phyloP scores from a whole-genome alignment of 2,797 vertebrate species.

The Rhodeus uyekii region DNA sequence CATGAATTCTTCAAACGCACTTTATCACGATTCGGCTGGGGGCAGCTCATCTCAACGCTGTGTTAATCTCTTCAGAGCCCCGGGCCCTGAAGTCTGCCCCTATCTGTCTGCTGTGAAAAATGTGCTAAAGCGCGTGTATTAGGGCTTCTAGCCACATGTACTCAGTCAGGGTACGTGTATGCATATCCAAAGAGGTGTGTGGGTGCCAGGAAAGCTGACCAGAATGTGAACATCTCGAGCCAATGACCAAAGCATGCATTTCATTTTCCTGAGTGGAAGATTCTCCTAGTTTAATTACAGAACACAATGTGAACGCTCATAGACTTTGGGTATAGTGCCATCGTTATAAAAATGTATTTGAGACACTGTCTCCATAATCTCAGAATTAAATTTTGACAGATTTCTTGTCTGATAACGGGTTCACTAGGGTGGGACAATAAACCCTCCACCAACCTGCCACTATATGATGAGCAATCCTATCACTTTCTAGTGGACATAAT shows the following conservation, averaged over 20 bases:
- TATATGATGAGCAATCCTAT: background rate
- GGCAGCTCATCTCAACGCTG: constrained; percentile 57
- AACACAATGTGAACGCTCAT: background rate
- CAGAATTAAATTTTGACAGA: background rate
- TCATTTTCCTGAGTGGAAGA: background rate
- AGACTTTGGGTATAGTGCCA: background rate
- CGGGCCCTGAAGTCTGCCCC: constrained; percentile 44
- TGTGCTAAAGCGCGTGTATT: constrained; percentile 42
- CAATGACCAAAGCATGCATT: constrained; percentile 9
- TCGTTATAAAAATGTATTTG: background rate
- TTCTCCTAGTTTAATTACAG: constrained; percentile 2
- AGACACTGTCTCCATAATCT: background rate
- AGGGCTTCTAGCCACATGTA: constrained; percentile 35
- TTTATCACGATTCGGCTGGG: constrained; percentile 51
- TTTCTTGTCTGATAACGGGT: background rate
- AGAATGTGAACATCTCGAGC: constrained; percentile 25
- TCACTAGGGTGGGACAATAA: background rate
- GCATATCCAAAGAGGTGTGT: constrained; percentile 41
- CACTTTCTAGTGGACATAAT: background rate
- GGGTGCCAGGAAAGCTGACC: constrained; percentile 39
- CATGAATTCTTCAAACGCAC: constrained; percentile 68
- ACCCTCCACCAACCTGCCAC: background rate
- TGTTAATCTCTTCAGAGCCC: constrained; percentile 65
- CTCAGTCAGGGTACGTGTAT: constrained; percentile 27
- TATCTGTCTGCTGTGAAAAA: constrained; percentile 53